phyloP scores from a whole-genome alignment of 2,888 invertebrate genomes.

The Agriopis marginaria region DNA sequence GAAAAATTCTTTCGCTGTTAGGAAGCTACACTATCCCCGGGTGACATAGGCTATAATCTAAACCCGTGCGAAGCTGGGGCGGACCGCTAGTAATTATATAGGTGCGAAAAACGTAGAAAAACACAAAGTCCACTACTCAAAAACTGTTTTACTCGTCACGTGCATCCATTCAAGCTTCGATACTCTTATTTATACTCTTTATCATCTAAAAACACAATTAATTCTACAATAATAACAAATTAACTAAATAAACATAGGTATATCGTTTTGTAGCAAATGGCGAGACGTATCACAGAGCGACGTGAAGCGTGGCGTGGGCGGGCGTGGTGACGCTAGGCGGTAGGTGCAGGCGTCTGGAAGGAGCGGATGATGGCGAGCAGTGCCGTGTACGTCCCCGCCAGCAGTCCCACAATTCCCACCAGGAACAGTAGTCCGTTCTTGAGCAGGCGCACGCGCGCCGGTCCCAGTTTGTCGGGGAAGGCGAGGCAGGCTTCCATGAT shows the following conservation, averaged over 20 bases:
- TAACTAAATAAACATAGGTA: neutral
- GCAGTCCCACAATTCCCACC: constrained; percentile 87
- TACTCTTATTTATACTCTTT: constrained; percentile 13
- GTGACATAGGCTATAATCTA: too few relatives aligned
- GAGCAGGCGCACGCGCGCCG: constrained; percentile 52
- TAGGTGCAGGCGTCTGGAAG: constrained; percentile 51
- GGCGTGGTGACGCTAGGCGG: neutral
- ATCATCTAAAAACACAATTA: constrained; percentile 4
- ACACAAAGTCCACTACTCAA: constrained; percentile 3
- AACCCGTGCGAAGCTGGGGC: too few relatives aligned
- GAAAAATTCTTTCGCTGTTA: too few relatives aligned
- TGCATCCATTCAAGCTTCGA: constrained; percentile 7
- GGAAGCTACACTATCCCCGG: too few relatives aligned
- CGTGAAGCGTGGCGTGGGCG: neutral
- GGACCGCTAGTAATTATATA: too few relatives aligned
- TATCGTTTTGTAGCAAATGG: constrained; percentile 4
- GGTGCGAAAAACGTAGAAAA: neutral
- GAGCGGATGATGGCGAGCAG: constrained; percentile 85
- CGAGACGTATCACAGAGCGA: constrained; percentile 3
- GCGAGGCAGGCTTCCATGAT: constrained; percentile 85
- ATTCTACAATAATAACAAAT: constrained; percentile 5
- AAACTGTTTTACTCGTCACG: neutral
- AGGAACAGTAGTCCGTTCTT: constrained; percentile 86
- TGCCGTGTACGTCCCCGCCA: constrained; percentile 89
- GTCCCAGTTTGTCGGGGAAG: constrained; percentile 77